phyloP scores from a whole-genome alignment of 2,888 invertebrate genomes.

The Patella depressa region DNA sequence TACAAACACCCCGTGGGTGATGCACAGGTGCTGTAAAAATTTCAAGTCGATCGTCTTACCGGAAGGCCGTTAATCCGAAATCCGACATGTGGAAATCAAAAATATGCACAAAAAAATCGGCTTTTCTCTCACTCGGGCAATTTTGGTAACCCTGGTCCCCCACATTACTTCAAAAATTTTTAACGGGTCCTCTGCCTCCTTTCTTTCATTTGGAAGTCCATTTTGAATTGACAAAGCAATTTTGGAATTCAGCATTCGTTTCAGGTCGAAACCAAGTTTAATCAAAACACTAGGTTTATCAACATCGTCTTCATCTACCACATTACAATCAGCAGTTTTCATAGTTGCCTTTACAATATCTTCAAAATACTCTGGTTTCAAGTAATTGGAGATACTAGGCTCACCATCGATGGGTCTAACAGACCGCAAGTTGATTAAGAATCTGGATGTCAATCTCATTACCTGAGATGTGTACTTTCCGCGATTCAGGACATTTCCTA shows the following conservation, averaged over 20 bases:
- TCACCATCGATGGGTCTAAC: too few relatives aligned
- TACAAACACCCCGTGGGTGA: too few relatives aligned
- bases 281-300: neutral
- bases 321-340: neutral
- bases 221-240: neutral
- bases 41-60: too few relatives aligned
- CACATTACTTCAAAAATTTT: neutral
- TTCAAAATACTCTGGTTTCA: neutral
- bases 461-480: neutral
- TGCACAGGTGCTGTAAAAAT: too few relatives aligned
- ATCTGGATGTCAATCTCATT: neutral
- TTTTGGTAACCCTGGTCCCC: neutral
- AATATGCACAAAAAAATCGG: too few relatives aligned
- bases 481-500: neutral
- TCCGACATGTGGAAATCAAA: too few relatives aligned
- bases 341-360: neutral
- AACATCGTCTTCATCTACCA: neutral
- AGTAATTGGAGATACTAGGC: too few relatives aligned
- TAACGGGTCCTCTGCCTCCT: neutral
- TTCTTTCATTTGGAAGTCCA: neutral
- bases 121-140: too few relatives aligned
- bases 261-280: neutral
- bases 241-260: neutral
- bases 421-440: too few relatives aligned
- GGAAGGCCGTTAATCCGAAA: too few relatives aligned